Conservation (phyloP, 2,113 vertebrate genomes). For the Nymphicus hollandicus region DNA sequence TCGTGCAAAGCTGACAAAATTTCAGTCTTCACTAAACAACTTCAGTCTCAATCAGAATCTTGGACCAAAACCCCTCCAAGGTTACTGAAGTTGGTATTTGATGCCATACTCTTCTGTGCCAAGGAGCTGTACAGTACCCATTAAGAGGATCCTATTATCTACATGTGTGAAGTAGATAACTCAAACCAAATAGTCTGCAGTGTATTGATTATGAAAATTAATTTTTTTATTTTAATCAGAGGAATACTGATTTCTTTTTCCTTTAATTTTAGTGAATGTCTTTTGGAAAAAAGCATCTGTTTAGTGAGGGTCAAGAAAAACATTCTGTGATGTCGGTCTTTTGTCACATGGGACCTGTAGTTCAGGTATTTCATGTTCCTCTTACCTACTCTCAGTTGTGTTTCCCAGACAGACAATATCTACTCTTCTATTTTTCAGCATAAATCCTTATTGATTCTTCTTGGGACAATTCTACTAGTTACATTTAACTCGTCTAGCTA, state of each 20-base stretch:
- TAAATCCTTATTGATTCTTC: not conserved
- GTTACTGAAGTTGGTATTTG: not conserved
- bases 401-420: not conserved
- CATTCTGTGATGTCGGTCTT: not conserved
- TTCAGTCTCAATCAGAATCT: not conserved
- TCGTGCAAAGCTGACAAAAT: not conserved
- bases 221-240: not conserved
- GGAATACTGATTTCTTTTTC: not conserved
- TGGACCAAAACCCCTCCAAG: not conserved
- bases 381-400: not conserved
- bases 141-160: not conserved
- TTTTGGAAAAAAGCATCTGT: not conserved
- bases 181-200: not conserved
- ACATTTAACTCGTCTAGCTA: not conserved
- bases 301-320: not conserved
- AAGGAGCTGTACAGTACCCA: not conserved
- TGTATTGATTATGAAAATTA: not conserved
- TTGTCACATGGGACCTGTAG: not conserved
- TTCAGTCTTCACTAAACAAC: not conserved
- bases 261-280: not conserved
- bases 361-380: not conserved
- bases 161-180: not conserved
- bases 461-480: not conserved
- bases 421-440: not conserved
- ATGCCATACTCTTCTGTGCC: not conserved